phyloP scores from a whole-genome alignment of 2,888 invertebrate species.

The Dicyrtomina minuta region DNA sequence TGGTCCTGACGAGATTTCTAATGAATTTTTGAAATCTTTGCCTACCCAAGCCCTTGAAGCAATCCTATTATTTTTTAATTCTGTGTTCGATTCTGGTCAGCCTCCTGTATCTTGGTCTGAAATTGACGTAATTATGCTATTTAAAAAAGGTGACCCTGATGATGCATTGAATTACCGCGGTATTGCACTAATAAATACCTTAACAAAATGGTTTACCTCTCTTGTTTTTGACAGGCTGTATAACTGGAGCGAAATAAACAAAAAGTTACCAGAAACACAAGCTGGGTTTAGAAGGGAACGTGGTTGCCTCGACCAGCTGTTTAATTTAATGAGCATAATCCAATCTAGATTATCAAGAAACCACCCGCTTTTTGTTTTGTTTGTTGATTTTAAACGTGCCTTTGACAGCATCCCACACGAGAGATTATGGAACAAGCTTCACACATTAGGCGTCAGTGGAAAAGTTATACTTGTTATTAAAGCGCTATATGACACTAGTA shows the following conservation, averaged over 20 bases:
- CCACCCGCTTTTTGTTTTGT: no score
- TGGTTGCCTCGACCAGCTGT: neutral
- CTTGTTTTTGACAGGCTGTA: neutral
- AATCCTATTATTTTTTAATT: no score
- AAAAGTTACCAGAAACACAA: constrained; percentile 9
- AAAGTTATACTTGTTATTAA: neutral
- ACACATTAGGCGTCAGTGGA: neutral
- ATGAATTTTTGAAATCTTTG: no score
- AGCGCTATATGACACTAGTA: no score
- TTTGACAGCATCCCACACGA: neutral
- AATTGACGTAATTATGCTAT: neutral
- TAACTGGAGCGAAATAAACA: neutral
- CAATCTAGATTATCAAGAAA: neutral
- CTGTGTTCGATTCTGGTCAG: neutral
- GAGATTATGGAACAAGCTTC: neutral
- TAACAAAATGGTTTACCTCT: constrained; percentile 1
- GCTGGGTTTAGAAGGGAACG: constrained; percentile 9
- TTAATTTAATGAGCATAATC: no score
- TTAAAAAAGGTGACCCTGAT: neutral
- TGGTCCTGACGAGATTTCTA: no score
- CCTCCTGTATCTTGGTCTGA: neutral
- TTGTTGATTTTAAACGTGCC: neutral
- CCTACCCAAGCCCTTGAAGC: no score
- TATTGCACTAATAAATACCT: neutral
- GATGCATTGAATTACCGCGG: neutral